Percentiles rank a stretch among this genome's conserved stretches.
These are phyloP conservation scores for Anthopleura sola DNA, from an alignment of 64 coral and sea anemone species.

Conservation along the genomic window DNA sequence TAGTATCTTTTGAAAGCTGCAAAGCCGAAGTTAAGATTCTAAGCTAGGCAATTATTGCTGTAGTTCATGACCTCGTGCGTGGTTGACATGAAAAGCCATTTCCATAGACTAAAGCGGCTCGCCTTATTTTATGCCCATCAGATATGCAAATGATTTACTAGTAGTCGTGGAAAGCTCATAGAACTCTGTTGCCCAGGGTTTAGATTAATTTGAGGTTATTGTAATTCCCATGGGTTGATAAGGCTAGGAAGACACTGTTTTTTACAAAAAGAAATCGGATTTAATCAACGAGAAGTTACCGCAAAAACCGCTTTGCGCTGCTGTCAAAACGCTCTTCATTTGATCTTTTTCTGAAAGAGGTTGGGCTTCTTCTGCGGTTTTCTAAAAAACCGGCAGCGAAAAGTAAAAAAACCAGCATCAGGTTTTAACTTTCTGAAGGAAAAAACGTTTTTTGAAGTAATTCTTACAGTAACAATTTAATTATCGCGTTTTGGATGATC, in stretches of 20 bases:
- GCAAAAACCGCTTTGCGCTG: neutral
- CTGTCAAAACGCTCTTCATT: neutral
- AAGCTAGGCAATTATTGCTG: neutral
- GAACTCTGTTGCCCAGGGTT: neutral
- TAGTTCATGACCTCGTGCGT: neutral
- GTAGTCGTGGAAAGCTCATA: neutral
- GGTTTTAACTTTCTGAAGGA: neutral
- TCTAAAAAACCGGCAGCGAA: neutral
- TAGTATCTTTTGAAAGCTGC: neutral
- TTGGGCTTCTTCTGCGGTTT: neutral
- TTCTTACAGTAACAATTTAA: neutral
- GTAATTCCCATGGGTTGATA: neutral
- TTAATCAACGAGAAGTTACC: slow-evolving; percentile 5
- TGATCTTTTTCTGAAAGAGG: neutral
- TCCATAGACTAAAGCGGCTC: neutral
- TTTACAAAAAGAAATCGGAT: neutral
- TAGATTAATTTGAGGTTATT: slow-evolving; percentile 8
- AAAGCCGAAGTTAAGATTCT: neutral
- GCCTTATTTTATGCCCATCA: neutral
- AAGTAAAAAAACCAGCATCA: neutral
- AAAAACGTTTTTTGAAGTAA: neutral
- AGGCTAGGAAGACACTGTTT: neutral
- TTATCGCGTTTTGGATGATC: neutral
- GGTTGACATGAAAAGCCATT: neutral
- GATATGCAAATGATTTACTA: neutral